Conservation (phyloP, 2,113 vertebrate species). For the Phrynosoma platyrhinos region DNA sequence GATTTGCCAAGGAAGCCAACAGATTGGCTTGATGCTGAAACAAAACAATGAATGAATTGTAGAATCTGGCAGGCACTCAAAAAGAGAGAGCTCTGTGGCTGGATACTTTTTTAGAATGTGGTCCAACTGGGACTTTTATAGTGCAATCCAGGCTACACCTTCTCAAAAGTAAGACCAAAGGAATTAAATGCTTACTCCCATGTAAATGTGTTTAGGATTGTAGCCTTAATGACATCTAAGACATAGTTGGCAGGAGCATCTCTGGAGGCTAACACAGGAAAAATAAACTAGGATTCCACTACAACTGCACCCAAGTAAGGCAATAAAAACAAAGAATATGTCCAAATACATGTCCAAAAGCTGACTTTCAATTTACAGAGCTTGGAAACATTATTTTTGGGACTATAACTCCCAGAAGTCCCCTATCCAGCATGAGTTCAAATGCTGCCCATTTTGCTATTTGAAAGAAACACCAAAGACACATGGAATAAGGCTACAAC, state of each 20-base stretch:
- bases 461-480: background rate
- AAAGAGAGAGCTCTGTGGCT: background rate
- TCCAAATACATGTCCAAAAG: too few species aligned
- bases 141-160: background rate
- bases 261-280: too few species aligned
- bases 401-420: too few species aligned
- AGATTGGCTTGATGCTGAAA: background rate
- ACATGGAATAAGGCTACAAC: background rate
- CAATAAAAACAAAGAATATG: too few species aligned
- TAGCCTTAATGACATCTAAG: too few species aligned
- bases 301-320: too few species aligned
- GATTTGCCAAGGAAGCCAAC: conserved; percentile 4
- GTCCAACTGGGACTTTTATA: background rate
- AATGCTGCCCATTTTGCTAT: background rate
- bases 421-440: background rate
- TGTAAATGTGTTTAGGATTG: background rate
- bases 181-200: background rate
- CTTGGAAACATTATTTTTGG: too few species aligned
- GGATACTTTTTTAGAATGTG: background rate
- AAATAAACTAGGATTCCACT: too few species aligned
- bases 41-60: background rate
- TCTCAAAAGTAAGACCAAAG: background rate
- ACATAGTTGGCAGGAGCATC: too few species aligned
- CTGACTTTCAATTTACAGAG: too few species aligned
- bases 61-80: background rate